Evolutionary conservation across 2,888 invertebrate species (phyloP).

Genomic region (Digitonthophagus gazella): DNA sequence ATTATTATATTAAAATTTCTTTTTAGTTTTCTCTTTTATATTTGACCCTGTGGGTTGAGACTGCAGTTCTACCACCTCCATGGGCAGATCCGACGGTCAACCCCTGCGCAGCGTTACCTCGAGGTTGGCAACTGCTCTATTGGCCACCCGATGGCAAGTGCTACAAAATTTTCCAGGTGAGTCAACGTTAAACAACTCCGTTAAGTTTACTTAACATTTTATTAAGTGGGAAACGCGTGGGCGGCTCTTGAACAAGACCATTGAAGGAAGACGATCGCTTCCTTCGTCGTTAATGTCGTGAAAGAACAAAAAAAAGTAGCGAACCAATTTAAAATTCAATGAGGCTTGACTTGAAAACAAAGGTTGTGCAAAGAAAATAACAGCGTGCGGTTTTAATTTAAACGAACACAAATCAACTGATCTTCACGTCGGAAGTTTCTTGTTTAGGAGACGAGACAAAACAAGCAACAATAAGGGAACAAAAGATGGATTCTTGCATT

Average conservation of each 20-base stretch:
- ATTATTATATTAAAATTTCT: not conserved
- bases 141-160: slow-evolving; percentile 83
- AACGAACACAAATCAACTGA: not conserved
- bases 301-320: not conserved
- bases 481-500: no score
- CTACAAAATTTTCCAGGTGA: slow-evolving; percentile 80
- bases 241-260: not conserved
- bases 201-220: not conserved
- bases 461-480: no score
- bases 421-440: no score
- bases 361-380: not conserved
- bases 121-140: slow-evolving; percentile 83
- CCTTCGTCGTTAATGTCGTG: not conserved
- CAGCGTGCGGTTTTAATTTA: no score
- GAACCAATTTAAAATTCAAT: not conserved
- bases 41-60: slow-evolving; percentile 1
- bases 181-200: slow-evolving; percentile 16
- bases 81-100: slow-evolving; percentile 82
- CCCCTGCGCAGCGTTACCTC: slow-evolving; percentile 76
- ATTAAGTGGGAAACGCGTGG: not conserved
- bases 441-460: no score
- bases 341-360: not conserved
- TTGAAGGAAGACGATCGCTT: not conserved
- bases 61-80: slow-evolving; percentile 74
- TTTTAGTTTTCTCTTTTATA: not conserved